phyloP scores from a whole-genome alignment of 2,888 invertebrate species.

The Chrysodeixis includens region DNA sequence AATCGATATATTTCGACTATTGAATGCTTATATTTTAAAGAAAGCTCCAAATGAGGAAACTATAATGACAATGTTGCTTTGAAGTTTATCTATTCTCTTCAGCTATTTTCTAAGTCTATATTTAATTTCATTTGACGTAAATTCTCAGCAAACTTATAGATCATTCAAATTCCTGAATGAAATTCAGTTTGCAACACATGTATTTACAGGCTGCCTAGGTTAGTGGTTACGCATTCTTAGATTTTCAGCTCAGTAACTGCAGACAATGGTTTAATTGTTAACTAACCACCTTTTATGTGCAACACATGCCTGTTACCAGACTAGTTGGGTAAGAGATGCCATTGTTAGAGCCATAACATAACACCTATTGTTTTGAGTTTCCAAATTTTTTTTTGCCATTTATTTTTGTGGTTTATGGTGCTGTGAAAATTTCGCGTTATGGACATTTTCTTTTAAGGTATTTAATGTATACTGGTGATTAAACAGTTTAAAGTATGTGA shows the following conservation, averaged over 20 bases:
- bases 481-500: not conserved
- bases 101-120: too few relatives aligned
- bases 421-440: not conserved
- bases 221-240: constrained; percentile 11
- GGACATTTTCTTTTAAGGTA: not conserved
- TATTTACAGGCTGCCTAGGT: constrained; percentile 7
- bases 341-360: constrained; percentile 65
- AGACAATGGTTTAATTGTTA: constrained; percentile 48
- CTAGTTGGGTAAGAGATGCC: constrained; percentile 57
- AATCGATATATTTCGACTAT: too few relatives aligned
- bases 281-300: constrained; percentile 33
- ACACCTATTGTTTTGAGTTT: constrained; percentile 59
- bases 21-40: too few relatives aligned
- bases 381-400: constrained; percentile 41
- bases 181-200: not conserved
- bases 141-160: too few relatives aligned
- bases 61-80: too few relatives aligned
- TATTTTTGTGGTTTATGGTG: constrained; percentile 17
- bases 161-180: not conserved
- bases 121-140: too few relatives aligned
- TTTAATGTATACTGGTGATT: not conserved
- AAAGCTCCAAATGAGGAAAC: too few relatives aligned
- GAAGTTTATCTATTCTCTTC: too few relatives aligned
- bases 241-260: constrained; percentile 29
- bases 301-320: constrained; percentile 37